Conservation (phyloP, 2,113 vertebrate species). For the Cepphus grylle region DNA sequence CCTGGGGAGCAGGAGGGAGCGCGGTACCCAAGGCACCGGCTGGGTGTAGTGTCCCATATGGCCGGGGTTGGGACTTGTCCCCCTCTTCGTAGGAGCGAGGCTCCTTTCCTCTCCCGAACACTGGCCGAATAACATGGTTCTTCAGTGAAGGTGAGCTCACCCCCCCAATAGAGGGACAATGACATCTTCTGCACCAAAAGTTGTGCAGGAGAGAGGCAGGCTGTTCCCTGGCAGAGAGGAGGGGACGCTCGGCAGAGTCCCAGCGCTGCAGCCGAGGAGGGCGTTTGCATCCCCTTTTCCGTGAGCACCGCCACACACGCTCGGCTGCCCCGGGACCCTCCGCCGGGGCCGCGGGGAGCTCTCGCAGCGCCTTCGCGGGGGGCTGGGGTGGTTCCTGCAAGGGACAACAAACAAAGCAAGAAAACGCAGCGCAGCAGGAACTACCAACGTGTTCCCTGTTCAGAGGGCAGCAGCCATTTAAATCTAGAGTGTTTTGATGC, state of each 20-base stretch:
- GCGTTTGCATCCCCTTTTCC: background rate
- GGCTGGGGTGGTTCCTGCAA: background rate
- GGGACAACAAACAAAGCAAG: background rate
- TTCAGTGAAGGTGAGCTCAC: background rate
- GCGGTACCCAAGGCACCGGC: fast-evolving
- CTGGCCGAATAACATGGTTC: background rate
- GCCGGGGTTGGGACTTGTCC: background rate
- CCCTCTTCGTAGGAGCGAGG: background rate
- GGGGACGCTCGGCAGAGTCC: background rate
- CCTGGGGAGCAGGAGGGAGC: background rate
- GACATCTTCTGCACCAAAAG: background rate
- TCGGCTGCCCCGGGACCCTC: background rate
- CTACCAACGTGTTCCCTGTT: background rate
- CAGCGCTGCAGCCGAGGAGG: background rate
- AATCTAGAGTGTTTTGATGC: background rate
- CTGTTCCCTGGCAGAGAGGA: background rate
- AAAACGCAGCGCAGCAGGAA: background rate
- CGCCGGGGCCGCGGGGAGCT: fast-evolving
- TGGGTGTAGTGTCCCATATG: background rate
- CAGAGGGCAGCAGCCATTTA: background rate
- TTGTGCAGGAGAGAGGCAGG: background rate
- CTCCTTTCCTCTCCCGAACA: background rate
- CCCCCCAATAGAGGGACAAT: background rate
- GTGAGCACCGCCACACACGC: background rate
- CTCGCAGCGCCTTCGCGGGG: fast-evolving